phyloP scores from a whole-genome alignment of 2,888 invertebrate species.

The Sussaba pulchella region DNA sequence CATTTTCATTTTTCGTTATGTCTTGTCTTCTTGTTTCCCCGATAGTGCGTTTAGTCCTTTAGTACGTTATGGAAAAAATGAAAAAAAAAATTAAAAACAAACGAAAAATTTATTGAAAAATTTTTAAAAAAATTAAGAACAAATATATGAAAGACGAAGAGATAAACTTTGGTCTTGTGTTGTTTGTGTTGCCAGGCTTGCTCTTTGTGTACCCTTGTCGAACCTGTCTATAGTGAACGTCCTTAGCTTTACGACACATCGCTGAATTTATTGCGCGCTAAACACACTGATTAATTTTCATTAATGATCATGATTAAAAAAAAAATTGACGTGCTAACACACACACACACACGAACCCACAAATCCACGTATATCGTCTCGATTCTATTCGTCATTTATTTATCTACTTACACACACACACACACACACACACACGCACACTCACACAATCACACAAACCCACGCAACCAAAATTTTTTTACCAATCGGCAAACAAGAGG shows the following conservation, averaged over 20 bases:
- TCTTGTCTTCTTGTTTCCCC: constrained; percentile 83
- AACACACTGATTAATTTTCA: constrained; percentile 59
- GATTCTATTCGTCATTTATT: constrained; percentile 21
- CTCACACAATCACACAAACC: not conserved
- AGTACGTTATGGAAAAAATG: constrained; percentile 46
- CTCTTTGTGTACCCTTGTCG: constrained; percentile 79
- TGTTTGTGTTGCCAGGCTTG: constrained; percentile 83
- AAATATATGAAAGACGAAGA: constrained; percentile 45
- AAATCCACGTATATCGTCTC: constrained; percentile 9
- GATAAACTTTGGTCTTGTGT: constrained; percentile 76
- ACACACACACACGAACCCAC: constrained; percentile 16
- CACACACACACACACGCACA: constrained; percentile 16
- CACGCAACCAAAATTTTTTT: constrained; percentile 45
- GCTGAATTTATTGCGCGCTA: constrained; percentile 67
- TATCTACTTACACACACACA: constrained; percentile 10
- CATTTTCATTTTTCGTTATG: constrained; percentile 79
- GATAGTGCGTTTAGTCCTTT: constrained; percentile 75
- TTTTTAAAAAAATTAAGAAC: not conserved
- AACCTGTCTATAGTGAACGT: constrained; percentile 81
- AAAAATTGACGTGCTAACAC: not conserved
- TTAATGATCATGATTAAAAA: constrained; percentile 29
- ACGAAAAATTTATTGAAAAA: constrained; percentile 24
- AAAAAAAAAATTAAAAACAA: constrained; percentile 39
- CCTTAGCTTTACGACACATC: constrained; percentile 75
- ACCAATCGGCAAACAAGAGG: constrained; percentile 57